A percentile compares a stretch with the other conserved stretches of the same genome.
Conservation (phyloP, 2,113 vertebrate genomes). For the Salvelinus sp. region DNA sequence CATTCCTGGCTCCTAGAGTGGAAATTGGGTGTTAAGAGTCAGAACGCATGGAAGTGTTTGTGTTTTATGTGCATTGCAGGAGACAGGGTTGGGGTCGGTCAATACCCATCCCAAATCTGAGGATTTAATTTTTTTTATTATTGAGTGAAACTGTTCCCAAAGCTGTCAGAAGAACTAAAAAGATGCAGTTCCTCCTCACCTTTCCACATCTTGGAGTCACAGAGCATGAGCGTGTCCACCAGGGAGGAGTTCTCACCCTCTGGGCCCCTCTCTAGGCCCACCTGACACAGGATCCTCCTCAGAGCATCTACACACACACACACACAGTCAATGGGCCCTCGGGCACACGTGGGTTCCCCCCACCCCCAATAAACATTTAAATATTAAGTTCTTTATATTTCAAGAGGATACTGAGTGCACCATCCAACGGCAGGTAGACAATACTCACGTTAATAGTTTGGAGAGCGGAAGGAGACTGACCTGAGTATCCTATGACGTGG, state of each 20-base stretch:
- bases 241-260: constrained; percentile 90
- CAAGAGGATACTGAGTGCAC: too few relatives aligned
- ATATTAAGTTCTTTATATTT: too few relatives aligned
- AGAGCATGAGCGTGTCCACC: constrained; percentile 92
- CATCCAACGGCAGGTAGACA: too few relatives aligned
- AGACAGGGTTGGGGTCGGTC: too few relatives aligned
- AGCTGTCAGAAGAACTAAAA: not conserved
- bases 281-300: constrained; percentile 90
- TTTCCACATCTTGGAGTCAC: constrained; percentile 98
- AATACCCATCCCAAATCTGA: too few relatives aligned
- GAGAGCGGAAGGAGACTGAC: constrained; percentile 61
- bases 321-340: not conserved
- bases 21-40: not conserved
- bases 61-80: too few relatives aligned
- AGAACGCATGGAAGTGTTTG: not conserved
- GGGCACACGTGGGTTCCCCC: not conserved
- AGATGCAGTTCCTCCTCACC: constrained; percentile 62
- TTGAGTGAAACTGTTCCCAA: not conserved
- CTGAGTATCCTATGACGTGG: constrained; percentile 91
- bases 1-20: constrained; percentile 86
- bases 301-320: constrained; percentile 80
- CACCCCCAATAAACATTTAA: too few relatives aligned
- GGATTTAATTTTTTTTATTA: not conserved
- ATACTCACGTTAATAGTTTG: not conserved
- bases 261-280: constrained; percentile 85